Evolutionary conservation across 2,797 vertebrate genomes (phyloP).

Genomic region (Lepilemur septentrionalis): DNA sequence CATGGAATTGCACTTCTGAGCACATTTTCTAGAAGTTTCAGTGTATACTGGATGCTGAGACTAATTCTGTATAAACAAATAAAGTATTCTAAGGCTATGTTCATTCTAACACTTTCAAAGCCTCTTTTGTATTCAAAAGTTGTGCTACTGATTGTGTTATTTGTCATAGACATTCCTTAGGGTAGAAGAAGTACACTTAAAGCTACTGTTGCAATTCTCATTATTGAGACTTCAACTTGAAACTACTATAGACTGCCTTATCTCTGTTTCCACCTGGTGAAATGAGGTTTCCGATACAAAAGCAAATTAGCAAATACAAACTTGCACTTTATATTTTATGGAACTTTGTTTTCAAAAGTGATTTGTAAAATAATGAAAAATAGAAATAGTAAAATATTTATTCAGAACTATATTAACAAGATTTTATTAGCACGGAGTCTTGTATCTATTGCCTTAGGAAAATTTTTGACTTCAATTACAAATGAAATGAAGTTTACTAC

Average conservation of each 20-base stretch:
- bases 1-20: neutral
- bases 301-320: neutral
- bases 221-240: neutral
- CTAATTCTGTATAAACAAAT: neutral
- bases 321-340: neutral
- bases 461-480: neutral
- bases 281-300: slow-evolving; percentile 23
- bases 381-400: neutral
- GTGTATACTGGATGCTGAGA: neutral
- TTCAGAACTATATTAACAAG: neutral
- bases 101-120: neutral
- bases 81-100: neutral
- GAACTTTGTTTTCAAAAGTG: neutral
- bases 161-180: neutral
- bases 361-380: neutral
- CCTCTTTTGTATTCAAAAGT: neutral
- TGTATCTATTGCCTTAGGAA: neutral
- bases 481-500: neutral
- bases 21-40: neutral
- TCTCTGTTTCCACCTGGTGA: neutral
- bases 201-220: neutral
- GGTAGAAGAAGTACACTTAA: neutral
- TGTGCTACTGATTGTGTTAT: neutral
- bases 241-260: neutral
- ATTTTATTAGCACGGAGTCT: neutral